Percentiles rank a stretch among this genome's conserved stretches.
These are phyloP conservation scores for Adoxophyes honmai DNA, from an alignment of 1,140 invertebrate species.

Conservation along the genomic window DNA sequence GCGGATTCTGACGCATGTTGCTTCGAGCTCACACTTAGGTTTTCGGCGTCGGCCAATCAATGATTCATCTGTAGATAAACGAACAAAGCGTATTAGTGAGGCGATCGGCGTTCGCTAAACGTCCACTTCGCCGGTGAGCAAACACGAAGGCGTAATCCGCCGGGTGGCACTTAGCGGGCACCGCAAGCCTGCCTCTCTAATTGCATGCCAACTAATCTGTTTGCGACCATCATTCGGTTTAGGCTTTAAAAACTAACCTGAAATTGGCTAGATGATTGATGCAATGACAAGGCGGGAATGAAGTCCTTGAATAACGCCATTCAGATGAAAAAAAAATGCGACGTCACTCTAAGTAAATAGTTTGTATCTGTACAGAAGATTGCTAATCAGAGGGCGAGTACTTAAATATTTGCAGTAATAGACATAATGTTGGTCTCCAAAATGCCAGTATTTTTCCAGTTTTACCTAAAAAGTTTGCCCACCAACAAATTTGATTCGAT, in stretches of 20 bases:
- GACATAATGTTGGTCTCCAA: too few species aligned
- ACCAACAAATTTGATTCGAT: too few species aligned
- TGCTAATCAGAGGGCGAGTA: too few species aligned
- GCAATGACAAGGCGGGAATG: background rate
- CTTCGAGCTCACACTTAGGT: background rate
- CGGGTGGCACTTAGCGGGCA: slow-evolving; percentile 63
- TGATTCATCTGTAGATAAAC: slow-evolving; percentile 42
- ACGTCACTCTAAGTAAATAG: too few species aligned
- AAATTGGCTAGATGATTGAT: slow-evolving; percentile 2
- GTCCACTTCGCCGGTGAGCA: slow-evolving; percentile 60
- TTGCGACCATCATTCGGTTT: slow-evolving; percentile 58
- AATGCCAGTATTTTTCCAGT: too few species aligned
- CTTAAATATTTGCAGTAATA: too few species aligned
- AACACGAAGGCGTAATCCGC: slow-evolving; percentile 71
- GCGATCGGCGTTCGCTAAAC: slow-evolving; percentile 57
- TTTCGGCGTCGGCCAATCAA: slow-evolving; percentile 28
- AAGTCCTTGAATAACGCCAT: slow-evolving; percentile 1
- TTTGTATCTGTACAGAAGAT: too few species aligned
- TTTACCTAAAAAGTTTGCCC: too few species aligned
- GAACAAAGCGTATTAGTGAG: slow-evolving; percentile 50
- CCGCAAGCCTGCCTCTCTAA: slow-evolving; percentile 65
- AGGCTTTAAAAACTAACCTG: slow-evolving; percentile 21
- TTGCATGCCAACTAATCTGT: slow-evolving; percentile 70
- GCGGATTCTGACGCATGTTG: too few species aligned
- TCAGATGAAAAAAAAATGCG: background rate